These are phyloP conservation scores for Pardosa pseudoannulata DNA, from an alignment of 2,888 invertebrate genomes.

Conservation along the genomic window DNA sequence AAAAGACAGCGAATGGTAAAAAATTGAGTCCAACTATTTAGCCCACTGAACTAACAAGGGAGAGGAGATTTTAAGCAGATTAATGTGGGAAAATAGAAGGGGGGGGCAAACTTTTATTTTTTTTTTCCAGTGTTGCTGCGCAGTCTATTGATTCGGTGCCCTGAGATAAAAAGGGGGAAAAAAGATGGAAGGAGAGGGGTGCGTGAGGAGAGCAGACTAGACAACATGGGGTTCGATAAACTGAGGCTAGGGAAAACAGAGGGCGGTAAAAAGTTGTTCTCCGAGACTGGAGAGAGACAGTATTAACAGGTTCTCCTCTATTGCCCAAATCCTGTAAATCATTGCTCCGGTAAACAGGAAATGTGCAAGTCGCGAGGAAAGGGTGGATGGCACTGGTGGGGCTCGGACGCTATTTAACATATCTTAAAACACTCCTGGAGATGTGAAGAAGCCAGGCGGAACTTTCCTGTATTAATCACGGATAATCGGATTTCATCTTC, in stretches of 20 bases:
- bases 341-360: too few relatives aligned
- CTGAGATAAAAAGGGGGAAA: not conserved
- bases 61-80: conserved; percentile 30
- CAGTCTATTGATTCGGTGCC: conserved; percentile 22
- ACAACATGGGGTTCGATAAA: conserved; percentile 28
- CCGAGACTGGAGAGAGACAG: not conserved
- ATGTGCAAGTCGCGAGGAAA: too few relatives aligned
- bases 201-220: not conserved
- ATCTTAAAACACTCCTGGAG: too few relatives aligned
- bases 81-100: conserved; percentile 11
- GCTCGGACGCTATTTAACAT: too few relatives aligned
- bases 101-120: not conserved
- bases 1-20: not conserved
- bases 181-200: not conserved
- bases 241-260: not conserved
- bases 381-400: too few relatives aligned
- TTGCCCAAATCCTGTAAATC: too few relatives aligned
- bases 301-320: too few relatives aligned
- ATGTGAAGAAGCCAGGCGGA: too few relatives aligned
- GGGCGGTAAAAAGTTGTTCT: not conserved
- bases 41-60: not conserved
- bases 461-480: too few relatives aligned
- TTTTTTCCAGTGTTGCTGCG: not conserved
- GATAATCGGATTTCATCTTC: too few relatives aligned
- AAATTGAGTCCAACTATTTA: not conserved